Percentiles rank a stretch among this genome's conserved stretches.
Conservation (phyloP, 64 coral and sea anemone species). For the Montipora capricornis region DNA sequence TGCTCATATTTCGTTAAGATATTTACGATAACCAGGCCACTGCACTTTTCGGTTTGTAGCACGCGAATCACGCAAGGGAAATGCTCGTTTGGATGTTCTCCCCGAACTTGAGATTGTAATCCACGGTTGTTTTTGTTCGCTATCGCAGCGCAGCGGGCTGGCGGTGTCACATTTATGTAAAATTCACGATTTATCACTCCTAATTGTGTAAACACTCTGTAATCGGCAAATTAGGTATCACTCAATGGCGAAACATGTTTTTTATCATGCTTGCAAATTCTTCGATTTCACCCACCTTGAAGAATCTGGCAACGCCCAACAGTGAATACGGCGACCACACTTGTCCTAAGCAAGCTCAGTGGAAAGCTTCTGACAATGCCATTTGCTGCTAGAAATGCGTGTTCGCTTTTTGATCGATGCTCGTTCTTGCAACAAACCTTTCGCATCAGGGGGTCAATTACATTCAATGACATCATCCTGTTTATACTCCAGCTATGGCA, state of each 20-base stretch:
- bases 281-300: background rate
- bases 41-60: background rate
- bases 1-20: background rate
- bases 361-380: background rate
- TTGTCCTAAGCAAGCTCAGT: background rate
- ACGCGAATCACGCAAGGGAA: background rate
- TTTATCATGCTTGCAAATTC: conserved; percentile 19
- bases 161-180: background rate
- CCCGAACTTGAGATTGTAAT: background rate
- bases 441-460: background rate
- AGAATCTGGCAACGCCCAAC: background rate
- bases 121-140: background rate
- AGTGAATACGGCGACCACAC: too few species aligned
- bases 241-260: background rate
- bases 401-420: background rate
- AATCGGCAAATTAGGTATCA: conserved; percentile 19
- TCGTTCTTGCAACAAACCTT: background rate
- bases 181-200: conserved; percentile 4
- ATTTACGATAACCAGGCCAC: background rate
- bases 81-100: background rate
- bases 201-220: background rate
- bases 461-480: background rate
- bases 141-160: background rate
- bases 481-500: background rate
- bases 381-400: background rate